These are phyloP conservation scores for Oncorhynchus clarkii DNA, from an alignment of 2,113 vertebrate species.

Conservation along the genomic window DNA sequence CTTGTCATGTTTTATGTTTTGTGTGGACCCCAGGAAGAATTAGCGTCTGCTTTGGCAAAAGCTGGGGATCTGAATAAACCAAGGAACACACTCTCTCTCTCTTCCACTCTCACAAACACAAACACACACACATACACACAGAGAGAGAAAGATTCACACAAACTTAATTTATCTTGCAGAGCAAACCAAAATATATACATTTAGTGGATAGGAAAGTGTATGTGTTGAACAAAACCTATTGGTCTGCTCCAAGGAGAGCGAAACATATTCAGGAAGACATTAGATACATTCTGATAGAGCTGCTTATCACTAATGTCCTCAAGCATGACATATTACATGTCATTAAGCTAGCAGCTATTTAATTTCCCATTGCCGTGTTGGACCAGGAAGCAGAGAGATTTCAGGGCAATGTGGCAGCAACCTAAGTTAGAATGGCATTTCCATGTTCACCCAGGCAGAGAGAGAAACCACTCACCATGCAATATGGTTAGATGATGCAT, in stretches of 20 bases:
- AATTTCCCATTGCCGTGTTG: slow-evolving; percentile 36
- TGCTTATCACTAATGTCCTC: slow-evolving; percentile 26
- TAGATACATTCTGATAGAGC: slow-evolving; percentile 11
- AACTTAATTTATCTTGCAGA: not conserved
- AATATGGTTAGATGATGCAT: not conserved
- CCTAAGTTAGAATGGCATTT: slow-evolving; percentile 8
- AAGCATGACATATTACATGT: slow-evolving; percentile 35
- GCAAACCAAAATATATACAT: not conserved
- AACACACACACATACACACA: not conserved
- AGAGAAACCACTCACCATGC: not conserved
- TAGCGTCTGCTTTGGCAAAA: no score
- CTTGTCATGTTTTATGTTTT: no score
- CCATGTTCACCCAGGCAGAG: not conserved
- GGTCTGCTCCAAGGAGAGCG: slow-evolving; percentile 1
- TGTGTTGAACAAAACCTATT: not conserved
- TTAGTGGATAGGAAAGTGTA: not conserved
- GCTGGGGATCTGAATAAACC: no score
- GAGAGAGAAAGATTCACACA: not conserved
- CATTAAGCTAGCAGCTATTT: slow-evolving; percentile 34
- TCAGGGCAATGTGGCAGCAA: slow-evolving; percentile 11
- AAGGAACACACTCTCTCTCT: no score
- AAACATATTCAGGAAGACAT: not conserved
- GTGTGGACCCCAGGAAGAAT: no score
- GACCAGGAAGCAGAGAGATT: slow-evolving; percentile 16
- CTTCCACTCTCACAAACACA: not conserved